Percentiles rank a stretch among this genome's conserved stretches.
Conservation (phyloP, 2,797 vertebrate genomes). For the Lophotriccus pileatus region DNA sequence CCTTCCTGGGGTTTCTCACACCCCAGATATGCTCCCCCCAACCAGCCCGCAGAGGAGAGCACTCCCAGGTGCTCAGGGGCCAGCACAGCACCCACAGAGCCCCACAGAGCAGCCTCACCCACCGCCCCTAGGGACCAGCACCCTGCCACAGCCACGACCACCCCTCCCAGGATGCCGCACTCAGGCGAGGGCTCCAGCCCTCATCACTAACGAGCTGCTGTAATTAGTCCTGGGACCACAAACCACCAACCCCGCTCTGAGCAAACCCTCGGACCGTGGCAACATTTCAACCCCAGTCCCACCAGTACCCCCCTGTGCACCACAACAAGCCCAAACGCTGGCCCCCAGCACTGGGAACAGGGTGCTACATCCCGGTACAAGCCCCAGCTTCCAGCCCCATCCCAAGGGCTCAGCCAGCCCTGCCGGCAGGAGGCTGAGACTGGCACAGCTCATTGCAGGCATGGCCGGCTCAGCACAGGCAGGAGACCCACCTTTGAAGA, state of each 20-base stretch:
- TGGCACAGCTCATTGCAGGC: neutral
- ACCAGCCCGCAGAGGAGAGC: neutral
- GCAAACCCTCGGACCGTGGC: fast-evolving
- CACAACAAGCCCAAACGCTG: fast-evolving
- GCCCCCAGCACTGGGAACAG: neutral
- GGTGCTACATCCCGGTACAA: fast-evolving
- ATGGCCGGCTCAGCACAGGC: neutral
- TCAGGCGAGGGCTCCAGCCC: neutral
- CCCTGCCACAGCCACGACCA: fast-evolving
- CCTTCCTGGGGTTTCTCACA: neutral
- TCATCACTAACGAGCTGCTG: neutral
- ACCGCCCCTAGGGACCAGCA: fast-evolving
- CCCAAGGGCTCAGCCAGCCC: neutral
- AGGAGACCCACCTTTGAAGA: constrained; percentile 82
- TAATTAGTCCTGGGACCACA: neutral
- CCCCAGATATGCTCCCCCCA: neutral
- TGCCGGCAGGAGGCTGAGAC: fast-evolving
- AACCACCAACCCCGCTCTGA: fast-evolving
- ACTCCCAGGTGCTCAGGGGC: neutral
- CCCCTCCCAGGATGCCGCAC: neutral
- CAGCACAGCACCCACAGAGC: neutral
- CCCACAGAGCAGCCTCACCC: fast-evolving
- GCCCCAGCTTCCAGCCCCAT: neutral
- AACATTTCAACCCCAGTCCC: neutral
- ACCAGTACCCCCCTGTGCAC: fast-evolving